Percentiles rank a stretch among this genome's conserved stretches.
Evolutionary conservation across 37 sponge, comb jelly and placozoan genomes (phyloP).

Genomic region (Aplysina aerophoba): DNA sequence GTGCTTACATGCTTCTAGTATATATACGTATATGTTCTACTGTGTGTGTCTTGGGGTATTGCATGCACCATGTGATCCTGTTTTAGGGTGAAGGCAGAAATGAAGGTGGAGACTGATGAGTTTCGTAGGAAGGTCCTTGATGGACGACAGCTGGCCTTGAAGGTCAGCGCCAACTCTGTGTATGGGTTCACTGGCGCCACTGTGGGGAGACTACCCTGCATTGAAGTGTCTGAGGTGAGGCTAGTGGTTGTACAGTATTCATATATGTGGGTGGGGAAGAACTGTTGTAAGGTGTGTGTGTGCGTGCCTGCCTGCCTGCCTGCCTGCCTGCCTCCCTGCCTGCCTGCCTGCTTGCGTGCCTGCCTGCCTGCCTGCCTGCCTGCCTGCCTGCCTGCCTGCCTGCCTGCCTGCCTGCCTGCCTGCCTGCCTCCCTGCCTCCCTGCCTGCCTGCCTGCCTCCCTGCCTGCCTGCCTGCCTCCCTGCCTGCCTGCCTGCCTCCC

Average conservation of each 20-base stretch:
- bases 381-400: neutral
- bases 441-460: slow-evolving; percentile 1
- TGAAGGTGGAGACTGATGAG: slow-evolving; percentile 91
- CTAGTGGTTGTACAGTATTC: neutral
- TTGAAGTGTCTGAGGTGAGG: slow-evolving; percentile 90
- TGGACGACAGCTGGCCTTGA: slow-evolving; percentile 94
- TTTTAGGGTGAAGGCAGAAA: slow-evolving; percentile 85
- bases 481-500: slow-evolving; percentile 1
- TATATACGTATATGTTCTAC: neutral
- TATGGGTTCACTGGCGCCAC: slow-evolving; percentile 99
- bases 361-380: neutral
- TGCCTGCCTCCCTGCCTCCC: slow-evolving; percentile 8
- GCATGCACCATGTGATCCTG: neutral
- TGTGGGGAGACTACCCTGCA: slow-evolving; percentile 94
- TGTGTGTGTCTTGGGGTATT: neutral
- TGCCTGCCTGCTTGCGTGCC: neutral
- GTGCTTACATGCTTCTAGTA: neutral
- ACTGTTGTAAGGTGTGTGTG: neutral
- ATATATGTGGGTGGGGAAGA: too few relatives aligned
- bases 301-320: neutral
- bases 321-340: neutral
- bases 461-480: slow-evolving; percentile 9
- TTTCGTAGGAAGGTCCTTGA: slow-evolving; percentile 94
- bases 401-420: neutral
- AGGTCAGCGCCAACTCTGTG: slow-evolving; percentile 97